Conservation (phyloP, 2,888 invertebrate species). For the Flabesymbios commensalis region DNA sequence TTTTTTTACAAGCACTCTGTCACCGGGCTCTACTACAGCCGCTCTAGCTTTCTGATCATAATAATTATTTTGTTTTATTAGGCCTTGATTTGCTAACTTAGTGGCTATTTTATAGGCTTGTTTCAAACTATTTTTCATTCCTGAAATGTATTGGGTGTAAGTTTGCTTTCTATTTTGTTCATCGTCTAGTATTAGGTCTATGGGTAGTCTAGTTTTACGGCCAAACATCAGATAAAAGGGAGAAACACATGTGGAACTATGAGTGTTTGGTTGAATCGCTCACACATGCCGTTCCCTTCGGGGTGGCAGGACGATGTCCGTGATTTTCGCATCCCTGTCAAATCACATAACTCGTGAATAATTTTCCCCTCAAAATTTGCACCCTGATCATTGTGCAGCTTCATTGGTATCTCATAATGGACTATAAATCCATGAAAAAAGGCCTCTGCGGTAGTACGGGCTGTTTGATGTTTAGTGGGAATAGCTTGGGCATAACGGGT, state of each 20-base stretch:
- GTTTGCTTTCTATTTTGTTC: too few relatives aligned
- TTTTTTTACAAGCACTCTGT: too few relatives aligned
- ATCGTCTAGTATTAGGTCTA: background rate
- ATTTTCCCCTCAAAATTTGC: background rate
- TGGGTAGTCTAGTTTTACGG: background rate
- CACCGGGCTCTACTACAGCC: too few relatives aligned
- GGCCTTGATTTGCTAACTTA: too few relatives aligned
- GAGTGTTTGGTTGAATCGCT: background rate
- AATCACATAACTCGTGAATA: background rate
- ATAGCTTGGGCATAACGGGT: background rate
- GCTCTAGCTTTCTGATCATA: too few relatives aligned
- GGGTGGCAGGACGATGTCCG: background rate
- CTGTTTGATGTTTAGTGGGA: slow-evolving; percentile 1
- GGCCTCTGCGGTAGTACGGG: background rate
- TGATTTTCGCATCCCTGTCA: background rate
- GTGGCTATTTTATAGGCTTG: too few relatives aligned
- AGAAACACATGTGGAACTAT: background rate
- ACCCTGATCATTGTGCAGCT: background rate
- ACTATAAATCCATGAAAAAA: background rate
- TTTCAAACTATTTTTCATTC: too few relatives aligned
- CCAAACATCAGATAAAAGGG: background rate
- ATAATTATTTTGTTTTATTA: too few relatives aligned
- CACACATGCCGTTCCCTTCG: background rate
- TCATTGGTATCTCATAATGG: background rate
- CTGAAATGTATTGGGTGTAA: too few relatives aligned